Conservation (phyloP, 2,113 vertebrate genomes). For the Melozone crissalis region DNA sequence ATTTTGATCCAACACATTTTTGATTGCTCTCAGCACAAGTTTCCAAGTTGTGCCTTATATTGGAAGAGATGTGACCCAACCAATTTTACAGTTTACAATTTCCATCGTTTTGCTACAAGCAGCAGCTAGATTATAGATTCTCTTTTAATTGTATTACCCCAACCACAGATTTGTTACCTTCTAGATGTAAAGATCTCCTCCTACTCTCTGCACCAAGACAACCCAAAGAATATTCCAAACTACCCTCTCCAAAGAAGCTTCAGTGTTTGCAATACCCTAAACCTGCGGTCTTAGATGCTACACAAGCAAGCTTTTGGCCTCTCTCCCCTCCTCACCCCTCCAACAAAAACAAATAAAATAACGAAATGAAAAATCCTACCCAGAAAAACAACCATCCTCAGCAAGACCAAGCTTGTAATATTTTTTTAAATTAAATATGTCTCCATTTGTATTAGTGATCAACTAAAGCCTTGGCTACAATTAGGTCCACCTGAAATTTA, state of each 20-base stretch:
- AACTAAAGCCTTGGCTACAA: neutral
- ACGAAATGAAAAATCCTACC: neutral
- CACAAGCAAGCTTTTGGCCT: neutral
- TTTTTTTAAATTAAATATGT: neutral
- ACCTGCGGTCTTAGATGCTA: neutral
- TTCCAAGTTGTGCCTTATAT: neutral
- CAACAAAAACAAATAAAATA: neutral
- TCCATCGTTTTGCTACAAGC: neutral
- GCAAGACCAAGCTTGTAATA: neutral
- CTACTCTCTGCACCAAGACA: neutral
- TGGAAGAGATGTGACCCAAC: neutral
- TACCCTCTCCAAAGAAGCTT: neutral
- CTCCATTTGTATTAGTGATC: neutral
- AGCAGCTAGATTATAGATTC: neutral
- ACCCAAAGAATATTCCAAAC: neutral
- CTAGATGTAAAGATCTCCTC: neutral
- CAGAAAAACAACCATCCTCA: neutral
- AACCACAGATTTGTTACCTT: neutral
- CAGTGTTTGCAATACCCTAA: neutral
- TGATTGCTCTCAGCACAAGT: neutral
- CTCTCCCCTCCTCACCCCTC: accelerated
- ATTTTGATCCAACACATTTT: neutral
- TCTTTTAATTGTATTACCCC: neutral
- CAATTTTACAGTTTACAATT: neutral
- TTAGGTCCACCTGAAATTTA: neutral